A percentile compares a stretch with the other conserved stretches of the same genome.
Conservation (phyloP, 2,888 invertebrate species). For the Ichneumoninae sp. region DNA sequence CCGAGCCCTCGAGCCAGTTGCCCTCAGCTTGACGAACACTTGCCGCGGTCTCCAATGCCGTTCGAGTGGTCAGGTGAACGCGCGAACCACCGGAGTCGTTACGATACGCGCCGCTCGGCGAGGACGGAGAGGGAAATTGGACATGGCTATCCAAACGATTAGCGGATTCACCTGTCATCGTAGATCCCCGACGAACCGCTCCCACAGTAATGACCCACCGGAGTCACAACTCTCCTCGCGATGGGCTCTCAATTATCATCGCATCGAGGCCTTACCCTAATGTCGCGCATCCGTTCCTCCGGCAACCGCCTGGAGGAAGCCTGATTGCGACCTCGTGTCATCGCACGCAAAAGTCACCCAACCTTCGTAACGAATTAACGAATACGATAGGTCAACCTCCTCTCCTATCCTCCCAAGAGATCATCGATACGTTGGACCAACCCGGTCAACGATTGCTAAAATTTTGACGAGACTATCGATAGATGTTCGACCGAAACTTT, state of each 20-base stretch:
- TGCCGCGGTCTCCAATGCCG: conserved; percentile 16
- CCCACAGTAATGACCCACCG: conserved; percentile 68
- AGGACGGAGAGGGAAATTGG: conserved; percentile 17
- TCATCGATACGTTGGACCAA: conserved; percentile 13
- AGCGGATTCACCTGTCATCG: conserved; percentile 82
- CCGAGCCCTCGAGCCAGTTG: conserved; percentile 54
- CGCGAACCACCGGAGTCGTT: conserved; percentile 47
- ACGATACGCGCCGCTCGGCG: conserved; percentile 36
- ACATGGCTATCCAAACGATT: conserved; percentile 78
- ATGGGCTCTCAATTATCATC: conserved; percentile 76
- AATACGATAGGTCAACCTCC: conserved; percentile 7
- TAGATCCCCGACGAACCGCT: conserved; percentile 78
- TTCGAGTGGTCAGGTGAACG: conserved; percentile 35
- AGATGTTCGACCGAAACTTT: conserved; percentile 26
- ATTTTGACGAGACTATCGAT: background rate
- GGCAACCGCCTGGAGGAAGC: background rate
- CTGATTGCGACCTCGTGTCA: conserved; percentile 40
- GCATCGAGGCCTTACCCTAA: conserved; percentile 77
- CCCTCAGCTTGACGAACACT: conserved; percentile 43
- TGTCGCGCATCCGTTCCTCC: conserved; percentile 75
- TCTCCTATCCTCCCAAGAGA: conserved; percentile 10
- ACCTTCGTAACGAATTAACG: conserved; percentile 24
- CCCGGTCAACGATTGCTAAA: conserved; percentile 4
- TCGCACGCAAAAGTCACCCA: conserved; percentile 9
- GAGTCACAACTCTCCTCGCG: conserved; percentile 37